These are phyloP conservation scores for Cuniculus paca DNA, from an alignment of 2,797 vertebrate genomes.

Conservation along the genomic window DNA sequence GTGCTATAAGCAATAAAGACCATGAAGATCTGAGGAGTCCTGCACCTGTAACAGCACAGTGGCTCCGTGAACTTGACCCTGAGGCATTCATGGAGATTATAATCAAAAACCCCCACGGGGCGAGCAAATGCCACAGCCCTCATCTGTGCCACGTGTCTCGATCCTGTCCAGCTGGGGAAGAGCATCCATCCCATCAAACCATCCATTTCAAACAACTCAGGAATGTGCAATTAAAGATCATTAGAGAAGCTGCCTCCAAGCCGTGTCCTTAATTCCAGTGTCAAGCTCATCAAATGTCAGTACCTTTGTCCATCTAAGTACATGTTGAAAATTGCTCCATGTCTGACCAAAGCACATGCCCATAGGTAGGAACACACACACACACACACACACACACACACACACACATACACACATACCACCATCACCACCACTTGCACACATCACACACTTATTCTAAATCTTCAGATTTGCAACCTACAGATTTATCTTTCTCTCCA, in stretches of 20 bases:
- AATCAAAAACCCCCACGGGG: constrained; percentile 48
- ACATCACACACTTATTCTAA: neutral
- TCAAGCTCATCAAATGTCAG: neutral
- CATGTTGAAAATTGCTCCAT: neutral
- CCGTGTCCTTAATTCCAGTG: neutral
- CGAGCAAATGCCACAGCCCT: constrained; percentile 47
- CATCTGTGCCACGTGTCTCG: constrained; percentile 60
- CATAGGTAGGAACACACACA: neutral
- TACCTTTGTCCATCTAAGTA: neutral
- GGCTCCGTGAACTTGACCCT: neutral
- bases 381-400: neutral
- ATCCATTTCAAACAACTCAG: constrained; percentile 50
- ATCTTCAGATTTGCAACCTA: neutral
- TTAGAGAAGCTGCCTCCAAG: constrained; percentile 55
- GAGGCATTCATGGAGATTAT: constrained; percentile 55
- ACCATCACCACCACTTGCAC: no score
- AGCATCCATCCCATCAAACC: constrained; percentile 60
- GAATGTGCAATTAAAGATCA: constrained; percentile 72
- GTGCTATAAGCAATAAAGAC: neutral
- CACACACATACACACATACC: no score
- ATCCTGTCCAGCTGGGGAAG: constrained; percentile 67
- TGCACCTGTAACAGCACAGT: neutral
- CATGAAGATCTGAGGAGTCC: rapidly evolving
- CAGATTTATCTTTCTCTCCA: neutral
- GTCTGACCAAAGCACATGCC: neutral